A percentile compares a stretch with the other conserved stretches of the same genome.
Evolutionary conservation across 2,797 vertebrate species (phyloP).

Genomic region (Malacoraja senta): DNA sequence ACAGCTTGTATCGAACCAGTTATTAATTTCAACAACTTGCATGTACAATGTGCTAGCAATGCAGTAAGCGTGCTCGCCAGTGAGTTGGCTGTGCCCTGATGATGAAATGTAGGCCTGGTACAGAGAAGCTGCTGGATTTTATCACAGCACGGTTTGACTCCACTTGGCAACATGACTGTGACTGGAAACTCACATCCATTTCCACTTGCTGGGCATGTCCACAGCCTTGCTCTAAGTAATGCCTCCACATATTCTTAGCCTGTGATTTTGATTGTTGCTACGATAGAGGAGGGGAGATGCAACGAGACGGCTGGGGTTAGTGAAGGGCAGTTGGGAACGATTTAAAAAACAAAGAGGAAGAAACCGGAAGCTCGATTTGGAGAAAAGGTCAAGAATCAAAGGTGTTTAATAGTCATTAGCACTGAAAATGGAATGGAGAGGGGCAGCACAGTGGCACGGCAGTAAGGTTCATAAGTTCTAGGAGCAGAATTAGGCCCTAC

Average conservation of each 20-base stretch:
- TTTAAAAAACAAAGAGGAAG: not conserved
- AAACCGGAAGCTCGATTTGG: too few species aligned
- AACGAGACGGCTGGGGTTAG: too few species aligned
- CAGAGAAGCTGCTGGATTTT: not conserved
- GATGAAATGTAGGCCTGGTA: not conserved
- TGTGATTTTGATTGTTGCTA: not conserved
- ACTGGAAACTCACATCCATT: not conserved
- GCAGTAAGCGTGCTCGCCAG: too few species aligned
- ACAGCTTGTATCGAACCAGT: not conserved
- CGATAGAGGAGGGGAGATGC: not conserved
- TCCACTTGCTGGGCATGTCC: not conserved
- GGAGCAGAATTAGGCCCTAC: too few species aligned
- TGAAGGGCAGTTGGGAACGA: too few species aligned
- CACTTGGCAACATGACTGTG: not conserved
- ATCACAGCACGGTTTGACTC: not conserved
- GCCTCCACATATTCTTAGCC: not conserved
- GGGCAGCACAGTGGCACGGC: too few species aligned
- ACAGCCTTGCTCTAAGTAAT: too few species aligned
- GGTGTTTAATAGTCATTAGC: too few species aligned
- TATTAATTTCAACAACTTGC: not conserved
- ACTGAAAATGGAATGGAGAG: too few species aligned
- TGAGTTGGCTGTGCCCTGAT: too few species aligned
- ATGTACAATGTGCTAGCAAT: not conserved
- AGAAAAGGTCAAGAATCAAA: too few species aligned
- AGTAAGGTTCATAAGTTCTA: too few species aligned